Evolutionary conservation across 2,797 vertebrate species (phyloP).

Genomic region (Argya squamiceps): DNA sequence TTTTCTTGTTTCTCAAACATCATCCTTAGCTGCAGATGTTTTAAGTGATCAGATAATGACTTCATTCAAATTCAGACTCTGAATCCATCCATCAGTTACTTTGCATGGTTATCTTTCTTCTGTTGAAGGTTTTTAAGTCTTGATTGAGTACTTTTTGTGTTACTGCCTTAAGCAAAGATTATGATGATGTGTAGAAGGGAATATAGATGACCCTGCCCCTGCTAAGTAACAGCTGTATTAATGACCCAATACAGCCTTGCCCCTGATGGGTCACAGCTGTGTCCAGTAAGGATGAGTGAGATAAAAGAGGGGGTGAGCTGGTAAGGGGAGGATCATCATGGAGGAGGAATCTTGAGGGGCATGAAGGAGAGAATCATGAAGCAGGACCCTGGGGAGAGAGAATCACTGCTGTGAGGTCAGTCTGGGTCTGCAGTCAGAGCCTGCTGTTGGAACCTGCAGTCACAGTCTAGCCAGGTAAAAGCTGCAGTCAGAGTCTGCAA

Average conservation of each 20-base stretch:
- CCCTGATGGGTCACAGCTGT: background rate
- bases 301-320: background rate
- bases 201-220: background rate
- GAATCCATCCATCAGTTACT: background rate
- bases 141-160: background rate
- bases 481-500: background rate
- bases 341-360: no score
- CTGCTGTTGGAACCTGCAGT: background rate
- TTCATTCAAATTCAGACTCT: background rate
- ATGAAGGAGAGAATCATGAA: background rate
- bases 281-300: background rate
- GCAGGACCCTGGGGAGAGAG: background rate
- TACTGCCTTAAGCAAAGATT: background rate
- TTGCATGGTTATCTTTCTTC: background rate
- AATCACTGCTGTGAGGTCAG: background rate
- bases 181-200: background rate
- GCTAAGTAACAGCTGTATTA: background rate
- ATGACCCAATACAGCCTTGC: background rate
- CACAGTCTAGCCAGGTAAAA: background rate
- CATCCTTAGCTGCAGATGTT: background rate
- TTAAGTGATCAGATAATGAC: background rate
- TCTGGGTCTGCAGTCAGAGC: background rate
- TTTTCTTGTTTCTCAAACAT: background rate
- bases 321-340: background rate
- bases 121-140: background rate